Conservation (phyloP, 2,113 vertebrate species). For the Neomonachus schauinslandi region DNA sequence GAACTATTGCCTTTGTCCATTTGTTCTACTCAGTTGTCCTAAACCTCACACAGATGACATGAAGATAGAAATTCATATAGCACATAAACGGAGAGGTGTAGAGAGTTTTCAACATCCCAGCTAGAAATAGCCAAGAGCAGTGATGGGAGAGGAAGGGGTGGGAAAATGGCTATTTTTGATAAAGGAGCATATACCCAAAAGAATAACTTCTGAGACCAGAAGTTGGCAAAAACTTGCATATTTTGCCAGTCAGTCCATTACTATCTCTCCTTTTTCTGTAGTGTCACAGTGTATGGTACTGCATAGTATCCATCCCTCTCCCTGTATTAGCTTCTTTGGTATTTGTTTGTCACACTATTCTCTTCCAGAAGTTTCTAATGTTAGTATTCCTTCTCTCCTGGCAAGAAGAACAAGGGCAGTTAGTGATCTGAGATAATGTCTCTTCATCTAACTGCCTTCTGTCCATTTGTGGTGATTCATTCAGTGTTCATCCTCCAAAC, state of each 20-base stretch:
- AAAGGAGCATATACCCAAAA: neutral
- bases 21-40: neutral
- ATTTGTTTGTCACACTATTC: neutral
- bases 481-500: neutral
- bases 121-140: neutral
- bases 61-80: neutral
- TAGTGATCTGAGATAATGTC: neutral
- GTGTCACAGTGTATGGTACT: rapidly evolving
- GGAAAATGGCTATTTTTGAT: neutral
- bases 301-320: rapidly evolving
- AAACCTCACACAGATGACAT: neutral
- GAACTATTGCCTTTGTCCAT: neutral
- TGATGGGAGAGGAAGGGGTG: too few species aligned
- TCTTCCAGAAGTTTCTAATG: neutral
- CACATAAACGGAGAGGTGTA: neutral
- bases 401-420: neutral
- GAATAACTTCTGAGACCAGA: neutral
- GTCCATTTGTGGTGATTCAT: neutral
- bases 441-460: neutral
- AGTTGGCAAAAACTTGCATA: neutral
- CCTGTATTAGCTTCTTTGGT: neutral
- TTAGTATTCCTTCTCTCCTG: neutral
- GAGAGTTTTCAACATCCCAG: neutral
- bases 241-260: neutral
- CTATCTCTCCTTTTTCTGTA: neutral